Percentiles rank a stretch among this genome's conserved stretches.
Conservation (phyloP, 2,888 invertebrate species). For the Drosophila atripex region DNA sequence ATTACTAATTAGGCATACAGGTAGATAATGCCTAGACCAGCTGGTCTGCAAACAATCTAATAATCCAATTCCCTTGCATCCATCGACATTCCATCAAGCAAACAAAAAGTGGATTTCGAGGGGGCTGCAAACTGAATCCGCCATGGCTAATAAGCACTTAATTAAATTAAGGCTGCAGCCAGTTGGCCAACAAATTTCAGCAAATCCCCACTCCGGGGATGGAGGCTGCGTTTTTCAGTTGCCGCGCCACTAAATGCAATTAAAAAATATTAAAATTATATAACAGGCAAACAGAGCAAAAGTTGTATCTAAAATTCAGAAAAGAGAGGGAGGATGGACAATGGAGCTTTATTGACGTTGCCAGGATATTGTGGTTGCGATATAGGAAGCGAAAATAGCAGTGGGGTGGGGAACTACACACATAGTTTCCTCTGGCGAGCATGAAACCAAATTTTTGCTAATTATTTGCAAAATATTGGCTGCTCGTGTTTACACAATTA, state of each 20-base stretch:
- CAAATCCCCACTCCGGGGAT: background rate
- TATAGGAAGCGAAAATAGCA: background rate
- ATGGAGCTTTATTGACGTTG: conserved; percentile 46
- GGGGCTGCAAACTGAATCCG: conserved; percentile 31
- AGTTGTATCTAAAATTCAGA: conserved; percentile 15
- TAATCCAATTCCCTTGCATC: conserved; percentile 11
- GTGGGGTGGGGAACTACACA: background rate
- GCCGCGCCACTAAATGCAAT: conserved; percentile 26
- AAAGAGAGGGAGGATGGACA: conserved; percentile 9
- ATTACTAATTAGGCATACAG: conserved; percentile 22
- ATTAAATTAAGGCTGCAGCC: conserved; percentile 64
- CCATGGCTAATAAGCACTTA: conserved; percentile 67
- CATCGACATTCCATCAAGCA: conserved; percentile 12
- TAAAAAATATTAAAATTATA: conserved; percentile 72
- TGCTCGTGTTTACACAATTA: conserved; percentile 61
- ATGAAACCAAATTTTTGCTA: conserved; percentile 63
- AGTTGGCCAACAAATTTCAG: conserved; percentile 32
- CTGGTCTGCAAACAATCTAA: conserved; percentile 32
- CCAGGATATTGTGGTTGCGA: conserved; percentile 57
- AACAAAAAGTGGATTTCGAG: conserved; percentile 12
- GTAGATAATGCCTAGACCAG: conserved; percentile 8
- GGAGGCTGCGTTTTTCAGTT: background rate
- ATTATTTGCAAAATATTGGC: conserved; percentile 77
- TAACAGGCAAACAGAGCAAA: conserved; percentile 29
- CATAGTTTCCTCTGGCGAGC: conserved; percentile 27